phyloP scores from a whole-genome alignment of 2,888 invertebrate genomes.

The Caenorhabditis japonica region DNA sequence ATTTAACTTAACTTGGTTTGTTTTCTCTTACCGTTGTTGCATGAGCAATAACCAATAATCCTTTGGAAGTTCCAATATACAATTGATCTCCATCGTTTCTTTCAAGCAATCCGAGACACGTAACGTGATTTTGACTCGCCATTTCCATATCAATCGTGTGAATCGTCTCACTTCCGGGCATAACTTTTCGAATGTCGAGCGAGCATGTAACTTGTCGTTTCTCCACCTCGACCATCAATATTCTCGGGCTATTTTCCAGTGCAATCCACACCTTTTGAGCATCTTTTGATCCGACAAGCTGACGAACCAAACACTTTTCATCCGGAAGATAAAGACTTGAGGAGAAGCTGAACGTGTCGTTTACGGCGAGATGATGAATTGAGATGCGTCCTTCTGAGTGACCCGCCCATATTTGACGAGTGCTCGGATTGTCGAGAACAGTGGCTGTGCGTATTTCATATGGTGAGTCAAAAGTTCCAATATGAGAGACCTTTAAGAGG shows the following conservation, averaged over 20 bases:
- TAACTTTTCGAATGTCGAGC: constrained; percentile 63
- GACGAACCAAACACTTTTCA: constrained; percentile 36
- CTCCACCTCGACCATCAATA: constrained; percentile 63
- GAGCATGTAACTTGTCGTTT: constrained; percentile 48
- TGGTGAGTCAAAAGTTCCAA: constrained; percentile 46
- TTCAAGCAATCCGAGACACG: constrained; percentile 82
- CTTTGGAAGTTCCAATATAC: constrained; percentile 94
- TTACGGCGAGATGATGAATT: constrained; percentile 85
- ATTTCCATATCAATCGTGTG: constrained; percentile 92
- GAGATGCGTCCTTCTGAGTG: constrained; percentile 86
- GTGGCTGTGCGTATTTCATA: constrained; percentile 45
- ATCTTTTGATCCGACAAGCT: constrained; percentile 50
- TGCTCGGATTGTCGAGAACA: constrained; percentile 24
- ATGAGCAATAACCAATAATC: constrained; percentile 91
- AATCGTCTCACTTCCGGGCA: constrained; percentile 86
- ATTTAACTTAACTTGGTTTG: too few relatives aligned
- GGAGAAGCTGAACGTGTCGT: constrained; percentile 81
- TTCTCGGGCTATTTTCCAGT: constrained; percentile 53
- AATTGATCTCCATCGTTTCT: constrained; percentile 79
- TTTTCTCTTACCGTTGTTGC: constrained; percentile 79
- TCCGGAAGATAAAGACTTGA: constrained; percentile 82
- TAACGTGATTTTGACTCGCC: constrained; percentile 81
- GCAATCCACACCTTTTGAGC: constrained; percentile 58
- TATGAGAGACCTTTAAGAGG: constrained; percentile 35
- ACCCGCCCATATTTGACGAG: constrained; percentile 85